Evolutionary conservation across 1,140 invertebrate species (phyloP), one percentile per base, ranked within the genome.

Genomic region (Philotrypesis tridentata): DNA sequence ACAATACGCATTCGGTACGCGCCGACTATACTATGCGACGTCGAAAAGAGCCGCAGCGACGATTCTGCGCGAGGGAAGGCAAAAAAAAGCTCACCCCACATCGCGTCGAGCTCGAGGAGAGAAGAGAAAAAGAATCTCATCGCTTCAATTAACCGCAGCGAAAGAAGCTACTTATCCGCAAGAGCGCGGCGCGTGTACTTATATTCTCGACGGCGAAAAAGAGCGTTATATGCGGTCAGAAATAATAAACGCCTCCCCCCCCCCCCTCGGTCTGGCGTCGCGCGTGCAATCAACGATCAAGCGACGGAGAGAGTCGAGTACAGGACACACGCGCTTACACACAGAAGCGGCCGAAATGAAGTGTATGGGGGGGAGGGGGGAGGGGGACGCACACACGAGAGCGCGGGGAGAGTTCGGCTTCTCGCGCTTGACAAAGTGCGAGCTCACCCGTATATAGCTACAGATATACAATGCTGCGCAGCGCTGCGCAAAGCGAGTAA

Each of bases 261-360:
- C 60, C 5, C 23, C 23, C 23, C 60, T 61, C 23, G 2, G 12
- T 9, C 68, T n/a, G n/a, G 12, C 68, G 3, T n/a, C 40, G 40
- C 40, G 71, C 70, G 70, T 80, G 70, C 79, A 80, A 75, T 74
- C 72, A 60, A 81, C 72, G 72, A 81, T 81, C 79, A 61, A 63
- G 40, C 67, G 48, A 55, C 48, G 48, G 12, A 3, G 48, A 1
- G 31, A 75, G 29, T 75, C 63, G 67, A 76, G 65, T 75, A 55
- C 11, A 23, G 17, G 3, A 55, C 21, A 55, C 21, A 55, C 21
- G n/a, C 7, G 17, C 21, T 21, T n/a, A 55, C 6, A 55, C 21
- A 55, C 48, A 55, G n/a, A n/a, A n/a, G n/a, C 48, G 7, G 4
- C 37, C 23, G 14, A 63, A 73, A 55, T 55, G 48, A 55, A 43